Base-by-base conservation (phyloP, 92 coral and sea anemone species). In the Pocillopora meandrina region DNA sequence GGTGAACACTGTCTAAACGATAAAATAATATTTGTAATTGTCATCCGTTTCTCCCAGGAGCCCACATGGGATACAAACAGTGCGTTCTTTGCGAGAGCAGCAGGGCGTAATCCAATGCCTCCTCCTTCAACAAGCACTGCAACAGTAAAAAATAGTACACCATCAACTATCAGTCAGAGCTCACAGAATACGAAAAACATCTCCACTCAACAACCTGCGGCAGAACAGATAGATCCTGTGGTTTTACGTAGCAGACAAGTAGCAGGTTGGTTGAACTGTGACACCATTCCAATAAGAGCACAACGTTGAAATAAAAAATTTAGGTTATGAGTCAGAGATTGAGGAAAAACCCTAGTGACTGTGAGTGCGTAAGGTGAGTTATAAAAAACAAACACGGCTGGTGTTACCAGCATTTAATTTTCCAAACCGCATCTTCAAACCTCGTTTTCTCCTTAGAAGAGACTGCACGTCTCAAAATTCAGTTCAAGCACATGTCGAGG, bases 61-160 rank as follows among this genome's bases (percentile, higher is more conserved):
- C 98, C 98, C 31, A 91, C 87, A 68, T 96, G 99, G 99, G 99
- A 96, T 81, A 93, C 93, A 26, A 92, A 98, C 26, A 96, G 99
- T 87, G 99, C 99, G 47, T 96, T 96, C 91, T 94, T 96, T 61
- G 92, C 94, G 13, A 89, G 94, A 52, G 99, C 99, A 4, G 98
- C 99, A 42, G 98, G 98, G 17, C 93, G 95, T 49, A 88, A 84
- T 33, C 92, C 93, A 58, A 64, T 90, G 16, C 9, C 91, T 2
- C 59, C 74, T 74, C 74, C 82, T 35, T 33, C 82, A 21, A 79
- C 90, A 35, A 74, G 18, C 42, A 74, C 88, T 35, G 47, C 87
- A 56, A 74, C 77, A 11, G 84, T 87, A 61, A 78, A 90, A 78
- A 65, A 65, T 77, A 83, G 86, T 68, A 58, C 88, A 9, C 84